phyloP scores from a whole-genome alignment of 2,113 vertebrate species.

The Axis porcinus region DNA sequence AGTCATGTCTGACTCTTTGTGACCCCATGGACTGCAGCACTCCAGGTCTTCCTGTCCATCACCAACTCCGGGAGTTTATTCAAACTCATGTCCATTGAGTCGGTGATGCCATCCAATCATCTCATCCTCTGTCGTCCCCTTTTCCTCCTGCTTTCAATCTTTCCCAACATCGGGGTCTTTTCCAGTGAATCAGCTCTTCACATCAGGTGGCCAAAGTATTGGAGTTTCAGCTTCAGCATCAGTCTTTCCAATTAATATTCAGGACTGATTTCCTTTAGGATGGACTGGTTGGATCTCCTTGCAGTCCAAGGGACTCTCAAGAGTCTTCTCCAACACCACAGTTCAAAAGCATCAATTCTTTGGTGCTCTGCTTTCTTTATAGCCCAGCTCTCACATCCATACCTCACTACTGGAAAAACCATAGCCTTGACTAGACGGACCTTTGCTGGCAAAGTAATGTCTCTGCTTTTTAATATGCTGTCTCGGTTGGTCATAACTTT shows the following conservation, averaged over 20 bases:
- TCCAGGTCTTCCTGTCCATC: background rate
- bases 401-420: background rate
- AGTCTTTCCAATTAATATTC: background rate
- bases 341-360: background rate
- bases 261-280: background rate
- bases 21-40: background rate
- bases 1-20: background rate
- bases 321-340: background rate
- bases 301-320: background rate
- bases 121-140: background rate
- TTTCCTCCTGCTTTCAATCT: background rate
- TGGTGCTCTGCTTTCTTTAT: background rate
- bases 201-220: background rate
- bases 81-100: too few relatives aligned
- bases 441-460: background rate
- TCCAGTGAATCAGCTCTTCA: background rate
- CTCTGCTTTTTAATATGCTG: background rate
- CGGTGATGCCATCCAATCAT: background rate
- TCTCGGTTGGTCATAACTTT: background rate
- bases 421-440: fast-evolving
- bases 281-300: background rate
- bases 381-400: background rate
- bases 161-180: background rate
- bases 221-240: background rate
- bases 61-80: background rate